Evolutionary conservation across 2,888 invertebrate species (phyloP), one percentile per base, ranked within the genome.

Genomic region (Myopa testacea): DNA sequence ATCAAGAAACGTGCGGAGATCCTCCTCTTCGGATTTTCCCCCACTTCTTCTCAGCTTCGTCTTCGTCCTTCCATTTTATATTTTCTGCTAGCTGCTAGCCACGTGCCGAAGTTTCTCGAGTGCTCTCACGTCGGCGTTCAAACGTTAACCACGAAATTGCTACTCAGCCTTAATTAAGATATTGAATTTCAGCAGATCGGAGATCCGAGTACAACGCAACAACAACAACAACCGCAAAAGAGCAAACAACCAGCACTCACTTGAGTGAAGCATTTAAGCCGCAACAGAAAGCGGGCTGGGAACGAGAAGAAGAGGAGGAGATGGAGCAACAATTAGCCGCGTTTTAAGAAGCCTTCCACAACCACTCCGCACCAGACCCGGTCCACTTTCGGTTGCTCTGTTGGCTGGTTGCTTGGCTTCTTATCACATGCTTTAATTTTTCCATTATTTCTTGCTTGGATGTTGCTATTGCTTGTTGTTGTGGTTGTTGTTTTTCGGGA

Each of bases 111-210:
- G 26, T 3, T 16, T 45, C 37, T 14, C 16, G 38, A 10, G 65
- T 37, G 34, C 34, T 65, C 65, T 34, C 34, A 45, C 12, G 19
- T 16, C 4, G 7, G 62, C 26, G 26, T 12, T 26, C 19, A 69
- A 58, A 38, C 55, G 38, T 19, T 26, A 55, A 58, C 67, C 65
- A 67, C 75, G 52, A 37, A 19, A 67, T 55, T 37, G 74, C 74
- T 37, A 37, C 65, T 65, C 38, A 75, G 65, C 37, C 26, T 16
- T 55, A 65, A 75, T 75, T 67, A 75, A 38, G 67, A 40, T 75
- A 67, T 75, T 68, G 67, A 58, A 67, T 75, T 75, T 37, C 75
- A 55, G 68, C 58, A 55, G 37, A 14, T 12, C 40, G 62, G 4
- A 12, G 34, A 37, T 14, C 8, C 14, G 14, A 7, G 16, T 12